Evolutionary conservation across 2,797 vertebrate genomes (phyloP).

Genomic region (Clarias laeviceps): DNA sequence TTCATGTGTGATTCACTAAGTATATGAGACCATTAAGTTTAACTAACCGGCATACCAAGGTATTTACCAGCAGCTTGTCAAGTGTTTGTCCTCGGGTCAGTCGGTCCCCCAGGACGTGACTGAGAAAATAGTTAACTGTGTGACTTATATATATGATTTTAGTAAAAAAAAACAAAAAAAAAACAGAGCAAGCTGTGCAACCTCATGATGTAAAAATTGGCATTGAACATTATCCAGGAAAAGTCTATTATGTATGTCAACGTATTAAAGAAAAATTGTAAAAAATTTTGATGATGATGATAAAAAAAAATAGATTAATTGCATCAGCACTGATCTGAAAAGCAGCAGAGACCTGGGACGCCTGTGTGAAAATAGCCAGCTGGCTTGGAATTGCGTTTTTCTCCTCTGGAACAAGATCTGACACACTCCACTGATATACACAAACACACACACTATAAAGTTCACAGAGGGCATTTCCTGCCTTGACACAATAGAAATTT

Average conservation of each 20-base stretch:
- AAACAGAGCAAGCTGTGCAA: too few species aligned
- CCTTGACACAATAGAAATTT: background rate
- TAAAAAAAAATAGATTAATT: too few species aligned
- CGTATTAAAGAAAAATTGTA: background rate
- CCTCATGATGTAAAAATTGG: background rate
- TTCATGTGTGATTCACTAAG: background rate
- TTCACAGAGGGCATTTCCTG: background rate
- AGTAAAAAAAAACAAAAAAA: too few species aligned
- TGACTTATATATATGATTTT: too few species aligned
- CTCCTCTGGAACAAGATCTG: background rate
- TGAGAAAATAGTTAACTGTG: background rate
- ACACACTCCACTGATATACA: background rate
- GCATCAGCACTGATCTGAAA: background rate
- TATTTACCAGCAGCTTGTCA: background rate
- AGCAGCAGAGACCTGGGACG: too few species aligned
- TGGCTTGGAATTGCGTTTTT: background rate
- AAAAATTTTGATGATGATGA: too few species aligned
- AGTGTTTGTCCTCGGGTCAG: background rate
- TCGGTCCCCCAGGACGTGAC: background rate
- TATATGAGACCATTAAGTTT: background rate
- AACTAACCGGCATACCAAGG: background rate
- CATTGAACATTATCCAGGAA: background rate
- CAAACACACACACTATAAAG: background rate
- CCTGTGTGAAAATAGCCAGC: background rate
- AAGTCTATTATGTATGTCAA: background rate